These are phyloP conservation scores for Cantharis rufa DNA, from an alignment of 2,888 invertebrate species.

Conservation along the genomic window DNA sequence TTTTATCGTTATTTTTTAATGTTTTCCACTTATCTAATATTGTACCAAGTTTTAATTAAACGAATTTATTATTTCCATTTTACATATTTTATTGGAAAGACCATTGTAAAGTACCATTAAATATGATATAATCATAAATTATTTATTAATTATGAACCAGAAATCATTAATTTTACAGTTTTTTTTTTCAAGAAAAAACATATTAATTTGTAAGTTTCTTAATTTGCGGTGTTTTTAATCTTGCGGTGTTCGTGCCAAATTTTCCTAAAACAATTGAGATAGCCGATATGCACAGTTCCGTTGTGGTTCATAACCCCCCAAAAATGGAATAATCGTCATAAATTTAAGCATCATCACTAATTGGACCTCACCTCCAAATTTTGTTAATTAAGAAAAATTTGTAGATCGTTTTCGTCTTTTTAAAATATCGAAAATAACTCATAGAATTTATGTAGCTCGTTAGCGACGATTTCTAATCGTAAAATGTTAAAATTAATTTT, in stretches of 20 bases:
- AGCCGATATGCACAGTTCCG: neutral
- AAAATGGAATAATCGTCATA: neutral
- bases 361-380: neutral
- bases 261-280: neutral
- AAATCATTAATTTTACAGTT: neutral
- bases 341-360: neutral
- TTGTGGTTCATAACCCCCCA: neutral
- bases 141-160: neutral
- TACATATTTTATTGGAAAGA: neutral
- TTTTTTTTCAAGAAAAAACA: neutral
- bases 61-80: neutral
- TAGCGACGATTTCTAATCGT: neutral
- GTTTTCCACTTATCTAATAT: neutral
- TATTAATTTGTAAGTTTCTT: neutral
- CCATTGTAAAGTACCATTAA: neutral
- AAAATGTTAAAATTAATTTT: neutral
- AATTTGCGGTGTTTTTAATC: neutral
- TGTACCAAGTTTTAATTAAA: neutral
- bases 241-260: neutral
- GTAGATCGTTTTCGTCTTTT: neutral
- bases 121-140: neutral
- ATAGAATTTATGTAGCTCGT: neutral
- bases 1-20: neutral
- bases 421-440: neutral
- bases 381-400: neutral